phyloP scores from a whole-genome alignment of 2,797 vertebrate genomes.

The Halcyon smyrnensis region DNA sequence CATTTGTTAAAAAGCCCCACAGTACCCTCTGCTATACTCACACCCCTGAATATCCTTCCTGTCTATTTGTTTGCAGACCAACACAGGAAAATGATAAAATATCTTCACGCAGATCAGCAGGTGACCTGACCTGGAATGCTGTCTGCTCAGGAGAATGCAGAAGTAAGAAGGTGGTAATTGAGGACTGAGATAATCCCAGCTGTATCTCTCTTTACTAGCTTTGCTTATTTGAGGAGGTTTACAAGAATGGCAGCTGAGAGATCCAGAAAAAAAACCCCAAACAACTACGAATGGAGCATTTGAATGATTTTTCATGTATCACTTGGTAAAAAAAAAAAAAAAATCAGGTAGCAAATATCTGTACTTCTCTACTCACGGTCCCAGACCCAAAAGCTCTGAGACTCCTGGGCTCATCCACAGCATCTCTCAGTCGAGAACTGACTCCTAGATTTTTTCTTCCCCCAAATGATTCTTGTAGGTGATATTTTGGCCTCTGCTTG shows the following conservation, averaged over 20 bases:
- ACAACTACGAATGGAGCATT: not conserved
- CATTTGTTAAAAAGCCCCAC: not conserved
- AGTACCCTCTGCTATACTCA: not conserved
- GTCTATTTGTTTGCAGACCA: not conserved
- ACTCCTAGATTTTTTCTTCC: not conserved
- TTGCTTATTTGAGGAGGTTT: not conserved
- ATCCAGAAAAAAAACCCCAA: rapidly evolving
- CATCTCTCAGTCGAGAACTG: not conserved
- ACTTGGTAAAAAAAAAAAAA: not conserved
- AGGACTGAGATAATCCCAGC: not conserved
- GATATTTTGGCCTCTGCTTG: not conserved
- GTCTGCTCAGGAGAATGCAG: not conserved
- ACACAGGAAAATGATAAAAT: not conserved
- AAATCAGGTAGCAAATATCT: not conserved
- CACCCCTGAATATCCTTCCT: not conserved
- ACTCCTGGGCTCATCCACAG: not conserved
- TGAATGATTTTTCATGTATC: not conserved
- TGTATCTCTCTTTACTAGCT: not conserved
- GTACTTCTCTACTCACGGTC: not conserved
- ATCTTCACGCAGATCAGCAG: not conserved
- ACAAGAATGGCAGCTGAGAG: not conserved
- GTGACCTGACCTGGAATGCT: not conserved
- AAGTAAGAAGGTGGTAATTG: not conserved
- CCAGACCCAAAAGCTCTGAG: rapidly evolving
- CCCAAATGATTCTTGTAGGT: rapidly evolving